A percentile compares a stretch with the other conserved stretches of the same genome.
Conservation (phyloP, 2,113 vertebrate genomes). For the Oncorhynchus kisutch region DNA sequence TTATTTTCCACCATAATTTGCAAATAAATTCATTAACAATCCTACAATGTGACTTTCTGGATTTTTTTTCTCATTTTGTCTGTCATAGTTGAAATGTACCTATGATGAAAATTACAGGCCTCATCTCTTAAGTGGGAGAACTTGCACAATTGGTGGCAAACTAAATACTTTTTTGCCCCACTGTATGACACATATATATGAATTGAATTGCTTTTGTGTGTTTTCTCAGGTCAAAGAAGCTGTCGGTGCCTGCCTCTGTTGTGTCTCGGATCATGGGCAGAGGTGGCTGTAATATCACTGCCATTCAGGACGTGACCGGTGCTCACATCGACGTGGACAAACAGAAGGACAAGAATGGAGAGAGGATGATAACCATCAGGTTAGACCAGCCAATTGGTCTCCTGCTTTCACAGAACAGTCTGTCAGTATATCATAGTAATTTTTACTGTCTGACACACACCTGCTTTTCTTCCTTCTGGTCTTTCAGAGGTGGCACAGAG, state of each 20-base stretch:
- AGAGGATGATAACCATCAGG: conserved; percentile 93
- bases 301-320: conserved; percentile 89
- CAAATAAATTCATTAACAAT: too few relatives aligned
- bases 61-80: too few relatives aligned
- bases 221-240: conserved; percentile 82
- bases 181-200: not conserved
- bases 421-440: too few relatives aligned
- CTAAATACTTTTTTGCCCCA: too few relatives aligned
- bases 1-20: too few relatives aligned
- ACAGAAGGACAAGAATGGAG: conserved; percentile 91
- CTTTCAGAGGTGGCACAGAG: conserved; percentile 82
- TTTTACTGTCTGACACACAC: not conserved
- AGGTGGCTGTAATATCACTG: conserved; percentile 90
- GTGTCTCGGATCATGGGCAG: conserved; percentile 91
- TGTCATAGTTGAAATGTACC: too few relatives aligned
- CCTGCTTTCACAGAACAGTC: not conserved
- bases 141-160: too few relatives aligned
- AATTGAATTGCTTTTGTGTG: not conserved
- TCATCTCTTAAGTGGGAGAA: too few relatives aligned
- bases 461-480: not conserved
- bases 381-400: conserved; percentile 42
- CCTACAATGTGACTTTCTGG: too few relatives aligned
- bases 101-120: too few relatives aligned
- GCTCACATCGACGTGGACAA: conserved; percentile 92
- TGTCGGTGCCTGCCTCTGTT: conserved; percentile 87